Evolutionary conservation across 2,797 vertebrate genomes (phyloP).

Genomic region (Platyrinchus mystaceus): DNA sequence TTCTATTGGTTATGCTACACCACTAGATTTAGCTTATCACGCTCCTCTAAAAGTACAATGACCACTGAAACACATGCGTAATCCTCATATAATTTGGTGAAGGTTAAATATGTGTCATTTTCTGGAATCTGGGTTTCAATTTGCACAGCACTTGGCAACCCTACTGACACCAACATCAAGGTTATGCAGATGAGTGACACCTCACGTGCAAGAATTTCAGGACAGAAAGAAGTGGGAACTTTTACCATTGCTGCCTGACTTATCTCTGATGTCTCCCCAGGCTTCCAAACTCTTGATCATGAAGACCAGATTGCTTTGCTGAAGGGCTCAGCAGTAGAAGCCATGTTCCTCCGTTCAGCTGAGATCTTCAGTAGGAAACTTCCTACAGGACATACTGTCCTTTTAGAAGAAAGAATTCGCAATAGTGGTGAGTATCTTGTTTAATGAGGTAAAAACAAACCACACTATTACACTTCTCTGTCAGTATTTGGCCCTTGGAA

Average conservation of each 20-base stretch:
- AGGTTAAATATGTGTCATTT: not conserved
- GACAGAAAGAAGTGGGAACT: not conserved
- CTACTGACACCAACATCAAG: not conserved
- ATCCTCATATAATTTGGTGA: not conserved
- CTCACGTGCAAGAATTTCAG: not conserved
- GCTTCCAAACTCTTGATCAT: slow-evolving; percentile 93
- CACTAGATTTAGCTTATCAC: not conserved
- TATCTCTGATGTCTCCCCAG: slow-evolving; percentile 64
- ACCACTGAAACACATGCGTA: not conserved
- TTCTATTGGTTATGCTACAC: not conserved
- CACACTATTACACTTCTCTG: not conserved
- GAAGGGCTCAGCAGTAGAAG: slow-evolving; percentile 97
- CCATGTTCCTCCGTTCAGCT: slow-evolving; percentile 96
- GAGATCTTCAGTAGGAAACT: slow-evolving; percentile 92
- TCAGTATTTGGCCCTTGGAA: not conserved
- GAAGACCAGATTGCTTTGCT: slow-evolving; percentile 98
- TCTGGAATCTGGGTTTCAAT: not conserved
- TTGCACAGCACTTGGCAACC: not conserved
- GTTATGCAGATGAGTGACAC: not conserved
- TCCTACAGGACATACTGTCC: slow-evolving; percentile 83
- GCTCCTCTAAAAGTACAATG: not conserved
- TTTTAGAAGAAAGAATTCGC: slow-evolving; percentile 92
- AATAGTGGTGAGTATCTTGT: slow-evolving; percentile 85
- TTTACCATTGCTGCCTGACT: not conserved
- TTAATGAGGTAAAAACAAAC: not conserved